These are phyloP conservation scores for Cotesia glomerata DNA, from an alignment of 1,140 invertebrate genomes.

Conservation along the genomic window DNA sequence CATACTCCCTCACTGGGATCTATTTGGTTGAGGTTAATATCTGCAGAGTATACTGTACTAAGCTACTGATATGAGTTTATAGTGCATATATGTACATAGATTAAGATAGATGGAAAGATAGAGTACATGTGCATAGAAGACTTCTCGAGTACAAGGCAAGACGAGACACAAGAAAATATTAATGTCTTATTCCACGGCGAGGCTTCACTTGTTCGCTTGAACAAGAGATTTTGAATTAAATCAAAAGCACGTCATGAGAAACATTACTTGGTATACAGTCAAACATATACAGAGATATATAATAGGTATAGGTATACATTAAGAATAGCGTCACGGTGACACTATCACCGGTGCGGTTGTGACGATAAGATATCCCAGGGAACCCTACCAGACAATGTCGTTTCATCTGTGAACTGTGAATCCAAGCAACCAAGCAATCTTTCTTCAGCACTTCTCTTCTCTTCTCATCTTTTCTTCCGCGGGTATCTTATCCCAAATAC, in stretches of 20 bases:
- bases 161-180: neutral
- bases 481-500: too few relatives aligned
- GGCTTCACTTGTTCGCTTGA: neutral
- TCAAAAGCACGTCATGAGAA: neutral
- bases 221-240: constrained; percentile 2
- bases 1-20: neutral
- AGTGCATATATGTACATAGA: neutral
- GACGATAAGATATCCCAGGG: constrained; percentile 13
- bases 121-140: neutral
- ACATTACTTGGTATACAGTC: neutral
- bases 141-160: too few relatives aligned
- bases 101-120: neutral
- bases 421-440: constrained; percentile 1
- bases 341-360: neutral
- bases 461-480: too few relatives aligned
- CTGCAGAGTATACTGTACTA: too few relatives aligned
- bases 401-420: constrained; percentile 9
- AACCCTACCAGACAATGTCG: neutral
- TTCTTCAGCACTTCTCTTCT: neutral
- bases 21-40: too few relatives aligned
- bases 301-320: neutral
- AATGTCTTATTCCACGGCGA: neutral
- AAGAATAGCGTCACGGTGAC: neutral
- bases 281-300: neutral
- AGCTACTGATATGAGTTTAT: too few relatives aligned